Evolutionary conservation across 1,140 invertebrate genomes (phyloP).

Genomic region (Chymomyza costata): DNA sequence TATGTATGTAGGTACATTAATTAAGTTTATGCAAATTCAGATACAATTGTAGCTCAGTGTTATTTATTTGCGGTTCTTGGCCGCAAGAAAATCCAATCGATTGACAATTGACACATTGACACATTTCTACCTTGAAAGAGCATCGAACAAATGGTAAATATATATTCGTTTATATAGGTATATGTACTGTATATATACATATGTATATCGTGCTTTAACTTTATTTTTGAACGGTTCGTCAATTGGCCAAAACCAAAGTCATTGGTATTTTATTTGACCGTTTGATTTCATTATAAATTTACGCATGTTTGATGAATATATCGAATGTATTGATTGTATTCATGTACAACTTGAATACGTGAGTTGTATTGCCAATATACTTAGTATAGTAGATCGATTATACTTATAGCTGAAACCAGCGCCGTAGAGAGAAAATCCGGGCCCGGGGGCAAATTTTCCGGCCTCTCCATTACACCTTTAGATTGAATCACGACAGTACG

Average conservation of each 20-base stretch:
- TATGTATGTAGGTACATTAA: neutral
- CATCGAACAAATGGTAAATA: neutral
- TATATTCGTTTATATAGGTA: slow-evolving; percentile 9
- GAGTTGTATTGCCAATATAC: too few relatives aligned
- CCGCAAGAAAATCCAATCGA: slow-evolving; percentile 29
- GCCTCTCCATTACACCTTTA: too few relatives aligned
- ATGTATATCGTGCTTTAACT: too few relatives aligned
- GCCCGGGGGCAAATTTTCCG: too few relatives aligned
- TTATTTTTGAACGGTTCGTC: too few relatives aligned
- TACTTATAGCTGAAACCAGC: too few relatives aligned
- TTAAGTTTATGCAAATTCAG: slow-evolving; percentile 29
- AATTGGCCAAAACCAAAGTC: slow-evolving; percentile 40
- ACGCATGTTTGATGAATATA: slow-evolving; percentile 58
- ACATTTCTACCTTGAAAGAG: slow-evolving; percentile 59
- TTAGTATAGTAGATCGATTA: too few relatives aligned
- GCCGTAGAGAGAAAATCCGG: too few relatives aligned
- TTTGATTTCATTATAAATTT: slow-evolving; percentile 66
- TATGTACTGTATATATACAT: too few relatives aligned
- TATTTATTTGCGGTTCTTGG: slow-evolving; percentile 44
- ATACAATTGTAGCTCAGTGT: slow-evolving; percentile 37
- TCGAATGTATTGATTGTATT: too few relatives aligned
- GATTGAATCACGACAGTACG: too few relatives aligned
- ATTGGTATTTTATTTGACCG: slow-evolving; percentile 17
- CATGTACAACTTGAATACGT: too few relatives aligned
- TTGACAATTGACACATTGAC: slow-evolving; percentile 71